Conservation (phyloP, 2,797 vertebrate genomes). For the Odontamblyopus lacepedii region DNA sequence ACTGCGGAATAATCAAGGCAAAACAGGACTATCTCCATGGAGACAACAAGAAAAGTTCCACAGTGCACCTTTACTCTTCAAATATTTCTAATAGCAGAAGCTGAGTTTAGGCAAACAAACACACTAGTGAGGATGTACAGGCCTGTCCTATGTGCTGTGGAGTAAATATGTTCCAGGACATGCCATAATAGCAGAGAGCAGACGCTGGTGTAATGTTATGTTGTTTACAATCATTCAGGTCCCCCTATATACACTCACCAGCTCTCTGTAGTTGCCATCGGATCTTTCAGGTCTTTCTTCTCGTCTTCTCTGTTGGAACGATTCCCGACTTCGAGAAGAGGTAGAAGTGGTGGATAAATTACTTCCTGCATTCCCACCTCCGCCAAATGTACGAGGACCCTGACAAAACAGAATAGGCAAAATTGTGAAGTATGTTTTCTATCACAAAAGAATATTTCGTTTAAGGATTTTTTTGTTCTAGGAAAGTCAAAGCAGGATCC, state of each 20-base stretch:
- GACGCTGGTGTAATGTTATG: neutral
- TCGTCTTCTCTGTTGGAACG: conserved; percentile 81
- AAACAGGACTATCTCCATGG: too few relatives aligned
- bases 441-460: neutral
- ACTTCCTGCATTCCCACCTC: conserved; percentile 88
- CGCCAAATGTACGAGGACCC: conserved; percentile 89
- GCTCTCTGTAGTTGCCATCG: conserved; percentile 88
- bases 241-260: conserved; percentile 80
- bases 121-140: neutral
- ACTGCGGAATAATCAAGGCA: too few relatives aligned
- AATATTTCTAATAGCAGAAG: neutral
- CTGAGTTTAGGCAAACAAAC: neutral
- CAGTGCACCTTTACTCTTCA: neutral
- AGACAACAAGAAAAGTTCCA: too few relatives aligned
- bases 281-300: conserved; percentile 84
- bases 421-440: neutral
- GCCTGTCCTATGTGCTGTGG: neutral
- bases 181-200: neutral
- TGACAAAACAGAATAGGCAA: conserved; percentile 34
- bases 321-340: conserved; percentile 83
- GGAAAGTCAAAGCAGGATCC: neutral
- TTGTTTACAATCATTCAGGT: neutral
- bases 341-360: conserved; percentile 83
- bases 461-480: too few relatives aligned
- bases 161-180: neutral